phyloP scores from a whole-genome alignment of 2,888 invertebrate species.

The Orchesellides sinensis region DNA sequence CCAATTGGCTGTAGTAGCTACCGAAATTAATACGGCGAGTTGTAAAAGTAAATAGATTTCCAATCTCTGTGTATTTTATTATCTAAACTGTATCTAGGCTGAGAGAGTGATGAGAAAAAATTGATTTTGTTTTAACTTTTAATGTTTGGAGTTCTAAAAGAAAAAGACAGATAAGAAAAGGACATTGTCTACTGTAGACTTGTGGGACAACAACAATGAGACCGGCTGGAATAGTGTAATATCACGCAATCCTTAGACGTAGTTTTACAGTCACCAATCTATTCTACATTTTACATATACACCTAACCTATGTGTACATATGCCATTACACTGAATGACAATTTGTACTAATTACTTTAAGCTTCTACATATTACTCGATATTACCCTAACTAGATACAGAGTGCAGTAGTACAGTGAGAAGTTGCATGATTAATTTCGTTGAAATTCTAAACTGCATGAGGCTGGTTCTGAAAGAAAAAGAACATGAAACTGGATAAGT shows the following conservation, averaged over 20 bases:
- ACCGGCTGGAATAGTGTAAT: constrained; percentile 11
- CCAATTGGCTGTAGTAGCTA: constrained; percentile 27
- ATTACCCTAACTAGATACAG: neutral
- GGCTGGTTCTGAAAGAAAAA: neutral
- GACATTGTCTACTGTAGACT: constrained; percentile 2
- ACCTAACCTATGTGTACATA: too few species aligned
- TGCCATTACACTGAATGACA: neutral
- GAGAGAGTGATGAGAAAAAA: neutral
- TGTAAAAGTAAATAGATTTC: constrained; percentile 31
- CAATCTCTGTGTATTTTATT: constrained; percentile 22
- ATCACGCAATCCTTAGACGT: constrained; percentile 32
- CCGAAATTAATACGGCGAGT: constrained; percentile 50
- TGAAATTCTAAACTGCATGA: constrained; percentile 18
- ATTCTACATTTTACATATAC: too few species aligned
- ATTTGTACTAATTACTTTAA: constrained; percentile 48
- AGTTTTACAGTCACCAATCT: too few species aligned
- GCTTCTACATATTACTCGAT: neutral
- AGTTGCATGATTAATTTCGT: constrained; percentile 8
- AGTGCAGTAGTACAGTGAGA: neutral
- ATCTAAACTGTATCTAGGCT: constrained; percentile 50
- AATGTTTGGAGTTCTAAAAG: neutral
- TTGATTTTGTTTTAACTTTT: constrained; percentile 3
- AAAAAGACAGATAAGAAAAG: neutral
- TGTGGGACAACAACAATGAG: constrained; percentile 11
- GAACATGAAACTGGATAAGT: neutral